Percentiles rank a stretch among this genome's conserved stretches.
phyloP scores from a whole-genome alignment of 1,140 invertebrate genomes.

The Adoxophyes honmai region DNA sequence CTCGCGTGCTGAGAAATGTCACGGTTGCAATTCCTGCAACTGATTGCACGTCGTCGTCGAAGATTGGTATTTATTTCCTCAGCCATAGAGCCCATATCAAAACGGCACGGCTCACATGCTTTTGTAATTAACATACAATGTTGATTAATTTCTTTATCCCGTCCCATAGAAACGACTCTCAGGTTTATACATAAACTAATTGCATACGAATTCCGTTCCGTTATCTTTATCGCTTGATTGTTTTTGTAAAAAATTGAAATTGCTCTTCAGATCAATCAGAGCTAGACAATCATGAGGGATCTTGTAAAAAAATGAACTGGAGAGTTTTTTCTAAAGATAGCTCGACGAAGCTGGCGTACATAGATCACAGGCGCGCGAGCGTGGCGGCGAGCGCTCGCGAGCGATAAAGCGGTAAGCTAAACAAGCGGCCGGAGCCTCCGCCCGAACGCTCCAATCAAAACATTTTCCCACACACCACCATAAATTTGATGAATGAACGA shows the following conservation, averaged over 20 bases:
- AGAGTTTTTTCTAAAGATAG: constrained; percentile 8
- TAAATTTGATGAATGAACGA: constrained; percentile 76
- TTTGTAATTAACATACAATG: constrained; percentile 13
- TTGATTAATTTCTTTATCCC: neutral
- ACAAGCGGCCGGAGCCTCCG: constrained; percentile 7
- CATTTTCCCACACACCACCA: constrained; percentile 71
- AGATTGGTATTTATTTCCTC: neutral
- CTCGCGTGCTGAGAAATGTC: constrained; percentile 21
- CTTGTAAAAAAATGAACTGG: too few species aligned
- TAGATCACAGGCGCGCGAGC: neutral
- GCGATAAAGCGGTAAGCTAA: constrained; percentile 16
- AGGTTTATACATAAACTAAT: neutral
- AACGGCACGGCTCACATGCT: neutral
- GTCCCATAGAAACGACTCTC: neutral
- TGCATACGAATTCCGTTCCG: neutral
- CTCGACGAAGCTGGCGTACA: neutral
- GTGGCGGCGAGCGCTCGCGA: too few species aligned
- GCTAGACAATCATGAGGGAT: too few species aligned
- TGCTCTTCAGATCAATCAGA: neutral
- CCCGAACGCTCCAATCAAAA: constrained; percentile 49
- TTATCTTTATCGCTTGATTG: neutral
- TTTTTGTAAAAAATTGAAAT: neutral
- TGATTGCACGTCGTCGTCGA: neutral
- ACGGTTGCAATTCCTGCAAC: constrained; percentile 14
- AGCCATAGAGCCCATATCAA: neutral